phyloP scores from a whole-genome alignment of 2,113 vertebrate species.

The Carollia perspicillata region DNA sequence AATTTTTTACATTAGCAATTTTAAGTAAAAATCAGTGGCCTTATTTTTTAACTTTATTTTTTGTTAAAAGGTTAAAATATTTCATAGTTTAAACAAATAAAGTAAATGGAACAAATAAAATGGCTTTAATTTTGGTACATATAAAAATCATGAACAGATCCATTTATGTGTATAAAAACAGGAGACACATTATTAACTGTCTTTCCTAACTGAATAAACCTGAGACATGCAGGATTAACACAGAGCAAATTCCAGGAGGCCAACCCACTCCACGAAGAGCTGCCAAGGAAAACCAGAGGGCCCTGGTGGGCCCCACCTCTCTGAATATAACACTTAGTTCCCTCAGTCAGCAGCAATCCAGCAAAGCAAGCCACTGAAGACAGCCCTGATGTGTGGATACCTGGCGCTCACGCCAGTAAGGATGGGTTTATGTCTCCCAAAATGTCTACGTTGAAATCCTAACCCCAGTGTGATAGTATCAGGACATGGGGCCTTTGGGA shows the following conservation, averaged over 20 bases:
- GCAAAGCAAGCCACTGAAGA: background rate
- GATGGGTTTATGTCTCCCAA: too few relatives aligned
- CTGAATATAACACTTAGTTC: background rate
- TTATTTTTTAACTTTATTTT: background rate
- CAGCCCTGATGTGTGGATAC: background rate
- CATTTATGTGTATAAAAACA: background rate
- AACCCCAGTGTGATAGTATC: background rate
- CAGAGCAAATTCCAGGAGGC: background rate
- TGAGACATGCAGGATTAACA: background rate
- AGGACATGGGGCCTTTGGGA: background rate
- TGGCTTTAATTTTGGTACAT: background rate
- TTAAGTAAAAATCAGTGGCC: background rate
- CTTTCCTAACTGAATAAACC: background rate
- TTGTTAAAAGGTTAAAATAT: background rate
- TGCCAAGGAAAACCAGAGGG: too few relatives aligned
- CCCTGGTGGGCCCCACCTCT: background rate
- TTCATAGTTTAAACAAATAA: background rate
- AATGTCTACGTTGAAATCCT: background rate
- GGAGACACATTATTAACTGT: background rate
- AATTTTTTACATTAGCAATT: background rate
- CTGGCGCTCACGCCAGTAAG: background rate
- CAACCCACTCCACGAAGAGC: background rate
- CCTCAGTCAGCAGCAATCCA: background rate
- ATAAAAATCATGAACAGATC: background rate
- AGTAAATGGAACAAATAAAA: background rate